Evolutionary conservation across 2,797 vertebrate genomes (phyloP), one percentile per base, ranked within the genome.

Genomic region (Dromococcyx pavoninus): DNA sequence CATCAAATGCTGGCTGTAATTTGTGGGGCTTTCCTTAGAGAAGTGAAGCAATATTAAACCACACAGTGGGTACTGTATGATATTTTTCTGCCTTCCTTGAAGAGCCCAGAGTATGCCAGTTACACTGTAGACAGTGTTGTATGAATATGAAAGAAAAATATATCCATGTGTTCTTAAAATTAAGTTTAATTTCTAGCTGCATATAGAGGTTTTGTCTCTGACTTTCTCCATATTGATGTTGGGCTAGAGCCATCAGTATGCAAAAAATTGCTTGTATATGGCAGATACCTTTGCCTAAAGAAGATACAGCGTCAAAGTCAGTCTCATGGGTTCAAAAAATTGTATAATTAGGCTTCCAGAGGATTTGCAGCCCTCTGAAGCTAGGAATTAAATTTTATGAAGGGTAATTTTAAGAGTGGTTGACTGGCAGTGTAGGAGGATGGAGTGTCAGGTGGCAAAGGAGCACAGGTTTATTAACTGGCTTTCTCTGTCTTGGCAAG

Each of bases 1-100:
- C 85, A 74, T 95, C 92, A 90, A 89, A 77, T 46, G 64, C 75
- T 88, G 53, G 54, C 79, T 93, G 87, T 87, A 91, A 92, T 96
- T 94, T 94, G 88, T 66, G 73, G 85, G 89, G 64, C 77, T 93
- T 94, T 95, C 85, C 86, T 94, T 64, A 82, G 93, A 96, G 89
- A 95, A 95, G 76, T 14, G 32, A 87, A 89, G 84, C 27, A 8
- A 89, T 91, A 86, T 86, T 95, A 57, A 94, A 94, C 69, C 76
- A 88, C 91, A 89, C 74, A 88, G 88, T 0, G 2, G 30, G 72
- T 91, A 85, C 89, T 92, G 80, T 89, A 19, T 87, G 73, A 28
- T 86, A 27, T 70, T 79, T n/a, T 95, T 82, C 71, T 89, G 90
- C 86, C 81, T 94, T 76, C 58, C 78, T 73, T 72, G 50, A 88